Evolutionary conservation across 1,140 invertebrate species (phyloP).

Genomic region (Rhynchophorus ferrugineus): DNA sequence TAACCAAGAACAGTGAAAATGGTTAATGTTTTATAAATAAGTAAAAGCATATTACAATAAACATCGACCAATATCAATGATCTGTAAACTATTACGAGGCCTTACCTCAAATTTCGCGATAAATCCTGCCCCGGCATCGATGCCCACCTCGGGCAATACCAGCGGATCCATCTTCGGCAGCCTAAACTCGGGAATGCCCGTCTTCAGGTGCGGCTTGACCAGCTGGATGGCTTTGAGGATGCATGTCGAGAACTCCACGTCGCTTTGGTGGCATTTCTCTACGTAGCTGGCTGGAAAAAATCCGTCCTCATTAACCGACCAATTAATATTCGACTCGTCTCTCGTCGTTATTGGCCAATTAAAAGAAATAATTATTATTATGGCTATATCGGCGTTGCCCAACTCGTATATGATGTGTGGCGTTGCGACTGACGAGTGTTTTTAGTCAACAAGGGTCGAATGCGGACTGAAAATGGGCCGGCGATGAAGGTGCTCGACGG

Average conservation of each 20-base stretch:
- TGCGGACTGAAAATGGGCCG: too few species aligned
- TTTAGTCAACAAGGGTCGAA: too few species aligned
- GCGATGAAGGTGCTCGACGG: too few species aligned
- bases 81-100: not conserved
- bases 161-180: constrained; percentile 43
- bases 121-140: constrained; percentile 25
- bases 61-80: not conserved
- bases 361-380: not conserved
- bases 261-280: constrained; percentile 43
- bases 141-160: constrained; percentile 27
- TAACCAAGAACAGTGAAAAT: too few species aligned
- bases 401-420: too few species aligned
- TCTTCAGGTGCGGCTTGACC: constrained; percentile 41
- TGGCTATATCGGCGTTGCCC: not conserved
- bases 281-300: constrained; percentile 46
- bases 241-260: constrained; percentile 44
- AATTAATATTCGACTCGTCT: not conserved
- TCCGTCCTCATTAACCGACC: not conserved
- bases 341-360: not conserved
- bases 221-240: constrained; percentile 41
- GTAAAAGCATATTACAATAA: too few species aligned
- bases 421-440: too few species aligned
- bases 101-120: constrained; percentile 26
- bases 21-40: too few species aligned
- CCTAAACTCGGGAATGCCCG: constrained; percentile 43